Evolutionary conservation across 1,140 invertebrate genomes (phyloP), one percentile per base, ranked within the genome.

Genomic region (Samia ricini): DNA sequence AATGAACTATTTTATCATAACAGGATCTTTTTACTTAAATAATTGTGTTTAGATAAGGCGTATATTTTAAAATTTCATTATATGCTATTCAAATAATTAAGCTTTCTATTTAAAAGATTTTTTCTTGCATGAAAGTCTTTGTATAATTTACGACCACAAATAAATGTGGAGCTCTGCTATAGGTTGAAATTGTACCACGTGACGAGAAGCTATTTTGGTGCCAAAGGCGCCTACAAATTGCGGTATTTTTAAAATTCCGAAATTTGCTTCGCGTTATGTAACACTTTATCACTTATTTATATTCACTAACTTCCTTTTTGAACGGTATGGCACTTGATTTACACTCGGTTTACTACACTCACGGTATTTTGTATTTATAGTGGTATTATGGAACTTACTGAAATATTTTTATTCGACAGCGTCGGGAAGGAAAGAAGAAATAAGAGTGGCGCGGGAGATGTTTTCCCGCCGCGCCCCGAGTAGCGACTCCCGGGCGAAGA

Each of bases 401-500:
- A 83, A 74, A 79, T 83, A 82, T 77, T 84, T 81, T 81, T 42
- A 42, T 81, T 84, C 83, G 81, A 81, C 83, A 89, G 86, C 83
- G 86, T 85, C 85, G 80, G 73, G 85, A 83, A 86, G 85, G 84
- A 90, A 90, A 90, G 85, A 91, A 88, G 83, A 84, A 83, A 86
- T 88, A 88, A 91, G 85, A 88, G 83, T 87, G 81, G 85, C 86
- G 87, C 82, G 85, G 83, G 81, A 88, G 85, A 80, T 85, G 89
- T 86, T 87, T 86, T 85, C 84, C 80, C 79, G 83, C 80, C 85
- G 85, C 89, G 85, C 89, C 89, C 88, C 89, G 89, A 90, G 88
- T 86, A 84, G 68, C 81, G 83, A 91, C 89, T 92, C 92, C 91
- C 90, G 84, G 83, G 88, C 90, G 91, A 90, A 93, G 93, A 93